Evolutionary conservation across 2,888 invertebrate genomes (phyloP).

Genomic region (Amphiduros pacificus): DNA sequence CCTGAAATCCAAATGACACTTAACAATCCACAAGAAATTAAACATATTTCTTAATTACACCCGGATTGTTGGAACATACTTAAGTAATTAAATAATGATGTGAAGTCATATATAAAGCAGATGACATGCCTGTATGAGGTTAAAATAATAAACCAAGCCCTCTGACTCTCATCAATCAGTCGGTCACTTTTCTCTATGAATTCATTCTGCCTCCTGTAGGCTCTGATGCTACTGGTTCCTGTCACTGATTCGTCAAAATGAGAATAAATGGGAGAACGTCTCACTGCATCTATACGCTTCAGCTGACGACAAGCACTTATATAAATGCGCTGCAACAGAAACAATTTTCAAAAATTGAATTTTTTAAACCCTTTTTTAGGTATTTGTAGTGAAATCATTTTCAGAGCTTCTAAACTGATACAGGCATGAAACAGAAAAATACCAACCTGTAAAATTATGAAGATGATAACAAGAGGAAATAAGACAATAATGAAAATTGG

Average conservation of each 20-base stretch:
- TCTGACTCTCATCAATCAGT: constrained; percentile 18
- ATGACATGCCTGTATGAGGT: constrained; percentile 6
- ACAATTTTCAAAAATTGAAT: no score
- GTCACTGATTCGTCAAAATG: constrained; percentile 14
- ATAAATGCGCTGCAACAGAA: constrained; percentile 4
- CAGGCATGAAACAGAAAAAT: no score
- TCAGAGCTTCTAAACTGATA: no score
- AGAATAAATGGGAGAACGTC: constrained; percentile 11
- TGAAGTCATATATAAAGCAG: no score
- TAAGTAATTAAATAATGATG: no score
- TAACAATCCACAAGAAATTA: no score
- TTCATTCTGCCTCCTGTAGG: constrained; percentile 8
- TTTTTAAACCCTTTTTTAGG: no score
- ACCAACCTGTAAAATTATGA: constrained; percentile 33
- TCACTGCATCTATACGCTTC: constrained; percentile 10
- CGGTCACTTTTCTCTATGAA: constrained; percentile 1
- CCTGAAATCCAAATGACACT: no score
- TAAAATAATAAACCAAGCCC: constrained; percentile 12
- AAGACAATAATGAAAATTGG: constrained; percentile 39
- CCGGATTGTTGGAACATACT: no score
- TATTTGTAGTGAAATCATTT: no score
- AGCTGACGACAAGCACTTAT: constrained; percentile 5
- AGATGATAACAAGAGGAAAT: constrained; percentile 47
- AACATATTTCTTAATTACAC: no score
- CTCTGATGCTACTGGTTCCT: constrained; percentile 9